Percentiles rank a stretch among this genome's conserved stretches.
Conservation (phyloP, 2,797 vertebrate species). For the Mycteria americana region DNA sequence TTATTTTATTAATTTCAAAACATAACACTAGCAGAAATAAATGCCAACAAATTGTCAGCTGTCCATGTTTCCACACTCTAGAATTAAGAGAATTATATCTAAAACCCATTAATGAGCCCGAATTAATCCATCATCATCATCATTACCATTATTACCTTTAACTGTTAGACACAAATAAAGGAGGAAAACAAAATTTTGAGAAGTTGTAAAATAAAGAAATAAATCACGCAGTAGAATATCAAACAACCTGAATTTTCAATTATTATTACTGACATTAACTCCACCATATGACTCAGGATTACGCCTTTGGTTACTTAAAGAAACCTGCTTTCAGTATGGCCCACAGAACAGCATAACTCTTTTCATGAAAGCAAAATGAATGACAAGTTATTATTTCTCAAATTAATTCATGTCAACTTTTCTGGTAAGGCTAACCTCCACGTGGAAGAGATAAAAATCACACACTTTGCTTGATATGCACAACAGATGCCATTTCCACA, state of each 20-base stretch:
- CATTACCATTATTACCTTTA: background rate
- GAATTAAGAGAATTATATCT: background rate
- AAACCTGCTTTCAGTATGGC: background rate
- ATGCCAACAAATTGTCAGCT: background rate
- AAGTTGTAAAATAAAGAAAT: background rate
- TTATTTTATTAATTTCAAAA: background rate
- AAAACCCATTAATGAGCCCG: background rate
- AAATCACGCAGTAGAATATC: background rate
- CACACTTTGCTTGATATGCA: conserved; percentile 67
- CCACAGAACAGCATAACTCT: background rate
- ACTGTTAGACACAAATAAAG: background rate
- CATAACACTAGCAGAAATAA: background rate
- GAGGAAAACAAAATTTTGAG: background rate
- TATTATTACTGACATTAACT: background rate
- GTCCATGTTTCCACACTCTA: background rate
- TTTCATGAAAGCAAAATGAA: conserved; percentile 34
- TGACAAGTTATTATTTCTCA: conserved; percentile 54
- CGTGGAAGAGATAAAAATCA: conserved; percentile 67
- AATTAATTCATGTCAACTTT: conserved; percentile 70
- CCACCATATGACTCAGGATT: background rate
- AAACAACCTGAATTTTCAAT: background rate
- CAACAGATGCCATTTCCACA: conserved; percentile 69
- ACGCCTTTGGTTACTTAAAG: background rate
- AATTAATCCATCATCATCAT: background rate
- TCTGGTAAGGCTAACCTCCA: conserved; percentile 48